These are phyloP conservation scores for Phthorimaea operculella DNA, from an alignment of 1,140 invertebrate genomes.

Conservation along the genomic window DNA sequence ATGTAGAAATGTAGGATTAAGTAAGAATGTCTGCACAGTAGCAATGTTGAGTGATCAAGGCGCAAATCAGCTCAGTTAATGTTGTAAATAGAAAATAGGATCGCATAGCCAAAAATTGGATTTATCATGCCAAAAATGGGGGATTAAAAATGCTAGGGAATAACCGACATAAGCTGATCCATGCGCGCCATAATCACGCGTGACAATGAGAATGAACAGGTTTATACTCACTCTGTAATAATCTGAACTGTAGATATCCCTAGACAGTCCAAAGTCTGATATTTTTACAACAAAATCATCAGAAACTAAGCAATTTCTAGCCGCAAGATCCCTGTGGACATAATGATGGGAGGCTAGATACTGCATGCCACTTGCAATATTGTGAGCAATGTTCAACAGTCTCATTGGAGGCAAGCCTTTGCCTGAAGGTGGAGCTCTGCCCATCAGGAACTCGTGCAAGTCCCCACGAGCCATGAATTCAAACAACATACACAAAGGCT, in stretches of 20 bases:
- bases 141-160: too few relatives aligned
- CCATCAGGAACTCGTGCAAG: constrained; percentile 93
- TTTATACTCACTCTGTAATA: constrained; percentile 74
- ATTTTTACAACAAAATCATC: constrained; percentile 95
- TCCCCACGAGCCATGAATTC: constrained; percentile 97
- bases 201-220: too few relatives aligned
- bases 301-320: constrained; percentile 95
- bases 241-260: constrained; percentile 91
- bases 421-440: constrained; percentile 86
- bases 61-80: too few relatives aligned
- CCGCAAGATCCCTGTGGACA: constrained; percentile 96
- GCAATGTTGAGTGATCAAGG: too few relatives aligned
- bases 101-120: too few relatives aligned
- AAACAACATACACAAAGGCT: constrained; percentile 96
- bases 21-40: too few relatives aligned
- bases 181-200: too few relatives aligned
- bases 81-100: too few relatives aligned
- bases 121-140: too few relatives aligned
- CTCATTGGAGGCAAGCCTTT: constrained; percentile 62
- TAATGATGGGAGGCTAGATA: constrained; percentile 95
- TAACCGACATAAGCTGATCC: too few relatives aligned
- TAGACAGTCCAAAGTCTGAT: constrained; percentile 94
- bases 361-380: constrained; percentile 97
- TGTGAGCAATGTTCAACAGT: constrained; percentile 84
- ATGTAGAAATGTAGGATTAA: neutral